Evolutionary conservation across 1,140 invertebrate species (phyloP), one percentile per base, ranked within the genome.

Genomic region (Sminthurides bifidus): DNA sequence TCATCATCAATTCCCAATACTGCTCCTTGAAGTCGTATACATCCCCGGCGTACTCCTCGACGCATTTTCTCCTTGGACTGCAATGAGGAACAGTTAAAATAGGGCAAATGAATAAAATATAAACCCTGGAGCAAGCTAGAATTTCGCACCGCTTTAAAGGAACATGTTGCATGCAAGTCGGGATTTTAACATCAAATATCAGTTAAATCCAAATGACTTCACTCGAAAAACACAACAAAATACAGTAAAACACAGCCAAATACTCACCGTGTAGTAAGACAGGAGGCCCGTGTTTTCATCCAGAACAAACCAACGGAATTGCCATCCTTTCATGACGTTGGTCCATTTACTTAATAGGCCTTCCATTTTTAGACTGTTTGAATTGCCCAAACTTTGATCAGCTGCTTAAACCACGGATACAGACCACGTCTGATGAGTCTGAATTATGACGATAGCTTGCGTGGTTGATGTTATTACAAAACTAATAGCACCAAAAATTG

Each of bases 271-370:
- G 68, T 95, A 98, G 75, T 97, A 98, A 17, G 91, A 94, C 35
- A 98, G 76, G 38, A 96, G 77, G 17, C 92, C 92, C 58, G 89
- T 86, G 74, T 87, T 89, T 71, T 93, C 89, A 75, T 98, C 93
- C 61, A 98, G 75, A 59, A 98, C 93, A 75, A 98, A 98, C 90
- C 93, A 99, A 54, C 94, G 81, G 74, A 94, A 97, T 74, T 99
- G 95, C 93, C 94, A 98, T 57, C 94, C 95, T 75, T 62, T 95
- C 81, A 98, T 92, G 64, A 98, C 90, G 80, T 98, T 99, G 55
- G 95, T 98, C 95, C 94, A 98, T 80, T 99, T 98, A 74, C 89
- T 96, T 41, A 98, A 74, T n/a, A 91, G 90, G 61, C 95, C 95
- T 77, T 98, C 93, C 84, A 97, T 84, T 5, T 6, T 10, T n/a